These are phyloP conservation scores for Hyposoter didymator DNA, from an alignment of 2,888 invertebrate genomes.

Conservation along the genomic window DNA sequence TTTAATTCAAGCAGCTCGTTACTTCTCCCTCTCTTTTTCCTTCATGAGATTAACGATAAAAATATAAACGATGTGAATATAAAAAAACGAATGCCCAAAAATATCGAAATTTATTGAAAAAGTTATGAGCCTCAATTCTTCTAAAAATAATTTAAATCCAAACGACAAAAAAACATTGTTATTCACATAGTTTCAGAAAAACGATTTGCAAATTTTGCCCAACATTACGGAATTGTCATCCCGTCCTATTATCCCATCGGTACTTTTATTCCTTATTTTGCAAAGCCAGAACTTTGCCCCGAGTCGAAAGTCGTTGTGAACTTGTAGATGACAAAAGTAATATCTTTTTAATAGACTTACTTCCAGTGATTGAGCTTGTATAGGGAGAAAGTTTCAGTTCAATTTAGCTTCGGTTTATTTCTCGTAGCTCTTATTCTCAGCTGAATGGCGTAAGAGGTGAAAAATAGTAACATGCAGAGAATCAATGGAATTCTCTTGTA, in stretches of 20 bases:
- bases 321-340: background rate
- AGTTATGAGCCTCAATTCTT: background rate
- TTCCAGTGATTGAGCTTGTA: constrained; percentile 31
- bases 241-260: background rate
- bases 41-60: background rate
- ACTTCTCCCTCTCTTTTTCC: background rate
- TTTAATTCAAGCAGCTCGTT: constrained; percentile 8
- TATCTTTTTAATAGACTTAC: constrained; percentile 42
- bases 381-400: constrained; percentile 43
- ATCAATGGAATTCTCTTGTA: constrained; percentile 51
- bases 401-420: constrained; percentile 41
- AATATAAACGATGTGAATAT: background rate
- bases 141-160: background rate
- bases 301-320: background rate
- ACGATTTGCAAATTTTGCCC: background rate
- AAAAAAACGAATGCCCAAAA: background rate
- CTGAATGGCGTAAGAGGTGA: background rate
- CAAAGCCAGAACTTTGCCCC: background rate
- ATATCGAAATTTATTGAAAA: background rate
- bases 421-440: background rate
- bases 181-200: background rate
- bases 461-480: constrained; percentile 41
- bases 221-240: background rate
- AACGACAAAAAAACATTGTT: background rate
- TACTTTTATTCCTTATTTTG: background rate